A percentile compares a stretch with the other conserved stretches of the same genome.
phyloP scores from a whole-genome alignment of 2,888 invertebrate species.

The Coleophora flavipennella region DNA sequence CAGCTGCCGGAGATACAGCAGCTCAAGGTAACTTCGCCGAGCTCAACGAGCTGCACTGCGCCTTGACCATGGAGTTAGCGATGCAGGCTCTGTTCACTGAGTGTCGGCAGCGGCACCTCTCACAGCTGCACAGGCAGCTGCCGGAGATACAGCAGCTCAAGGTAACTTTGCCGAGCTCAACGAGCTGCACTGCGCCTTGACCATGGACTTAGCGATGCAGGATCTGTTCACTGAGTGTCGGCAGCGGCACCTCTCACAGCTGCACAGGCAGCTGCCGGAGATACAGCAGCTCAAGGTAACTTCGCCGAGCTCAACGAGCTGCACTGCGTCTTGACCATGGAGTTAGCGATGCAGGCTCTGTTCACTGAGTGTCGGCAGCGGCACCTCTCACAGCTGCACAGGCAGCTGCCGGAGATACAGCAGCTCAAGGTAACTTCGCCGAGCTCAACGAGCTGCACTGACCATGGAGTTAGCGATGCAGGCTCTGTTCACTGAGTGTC shows the following conservation, averaged over 20 bases:
- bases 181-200: too few species aligned
- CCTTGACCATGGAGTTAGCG: conserved; percentile 91
- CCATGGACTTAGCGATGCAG: conserved; percentile 92
- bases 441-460: conserved; percentile 92
- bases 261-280: conserved; percentile 83
- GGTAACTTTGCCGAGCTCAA: too few species aligned
- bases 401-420: conserved; percentile 86
- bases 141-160: conserved; percentile 93
- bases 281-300: conserved; percentile 84
- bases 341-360: conserved; percentile 89
- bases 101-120: too few species aligned
- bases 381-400: conserved; percentile 74
- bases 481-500: conserved; percentile 86
- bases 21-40: conserved; percentile 78
- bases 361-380: conserved; percentile 87
- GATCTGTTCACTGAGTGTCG: conserved; percentile 87
- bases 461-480: conserved; percentile 95
- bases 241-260: too few species aligned
- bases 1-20: conserved; percentile 88
- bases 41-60: too few species aligned
- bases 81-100: conserved; percentile 90
- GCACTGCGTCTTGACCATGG: conserved; percentile 93
- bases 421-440: conserved; percentile 82
- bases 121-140: conserved; percentile 76
- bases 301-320: too few species aligned